These are phyloP conservation scores for Trissolcus japonicus DNA, from an alignment of 2,888 invertebrate genomes.

Conservation along the genomic window DNA sequence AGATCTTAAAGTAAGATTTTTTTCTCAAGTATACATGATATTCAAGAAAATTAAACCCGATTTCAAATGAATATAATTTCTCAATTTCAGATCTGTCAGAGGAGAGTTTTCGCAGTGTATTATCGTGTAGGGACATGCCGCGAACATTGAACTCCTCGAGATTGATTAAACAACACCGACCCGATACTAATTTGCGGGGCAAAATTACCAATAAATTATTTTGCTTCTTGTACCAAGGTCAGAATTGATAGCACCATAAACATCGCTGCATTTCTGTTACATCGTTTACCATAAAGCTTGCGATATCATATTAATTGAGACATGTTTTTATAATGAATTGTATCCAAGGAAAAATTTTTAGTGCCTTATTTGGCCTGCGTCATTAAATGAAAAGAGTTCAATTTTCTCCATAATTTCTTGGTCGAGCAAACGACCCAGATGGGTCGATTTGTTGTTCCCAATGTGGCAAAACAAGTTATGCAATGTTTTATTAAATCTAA, in stretches of 20 bases:
- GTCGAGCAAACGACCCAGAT: conserved; percentile 5
- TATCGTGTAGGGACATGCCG: conserved; percentile 37
- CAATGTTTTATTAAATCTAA: conserved; percentile 17
- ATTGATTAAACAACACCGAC: conserved; percentile 37
- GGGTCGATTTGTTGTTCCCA: conserved; percentile 8
- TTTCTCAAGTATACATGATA: no score
- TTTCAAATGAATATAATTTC: no score
- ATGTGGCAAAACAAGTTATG: conserved; percentile 2
- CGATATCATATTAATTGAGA: conserved; percentile 19
- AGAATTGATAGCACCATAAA: conserved; percentile 33
- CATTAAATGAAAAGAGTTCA: conserved; percentile 6
- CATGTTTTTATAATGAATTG: conserved; percentile 12
- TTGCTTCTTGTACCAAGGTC: conserved; percentile 25
- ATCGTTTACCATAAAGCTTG: conserved; percentile 17
- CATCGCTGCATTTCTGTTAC: conserved; percentile 26
- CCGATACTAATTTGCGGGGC: conserved; percentile 39
- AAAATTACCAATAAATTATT: conserved; percentile 36
- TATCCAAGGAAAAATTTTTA: neutral
- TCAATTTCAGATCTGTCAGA: no score
- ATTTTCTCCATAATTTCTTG: neutral
- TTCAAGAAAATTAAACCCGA: no score
- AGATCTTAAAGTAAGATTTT: no score
- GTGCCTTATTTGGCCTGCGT: conserved; percentile 16
- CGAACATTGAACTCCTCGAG: conserved; percentile 42
- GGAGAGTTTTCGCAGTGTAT: conserved; percentile 19